Base-by-base conservation (phyloP, 2,797 vertebrate species). In the Xiphorhynchus erythropygius region DNA sequence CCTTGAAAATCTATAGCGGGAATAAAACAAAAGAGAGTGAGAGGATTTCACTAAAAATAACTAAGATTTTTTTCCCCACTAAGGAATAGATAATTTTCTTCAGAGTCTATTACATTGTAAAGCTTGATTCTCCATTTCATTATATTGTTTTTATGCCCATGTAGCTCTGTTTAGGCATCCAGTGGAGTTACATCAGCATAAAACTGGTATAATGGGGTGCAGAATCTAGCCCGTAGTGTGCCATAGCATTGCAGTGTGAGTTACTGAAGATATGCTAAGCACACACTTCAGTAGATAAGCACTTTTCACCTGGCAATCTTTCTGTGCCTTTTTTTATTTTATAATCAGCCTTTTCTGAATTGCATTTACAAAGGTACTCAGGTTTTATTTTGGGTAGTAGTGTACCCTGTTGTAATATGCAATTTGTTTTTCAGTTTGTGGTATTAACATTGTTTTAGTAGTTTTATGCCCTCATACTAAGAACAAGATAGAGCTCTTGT, bases 141-240 rank as follows among this genome's bases (percentile, higher is more conserved):
- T 95, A 83, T 92, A 68, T 85, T 91, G 89, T 24, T 96, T 95
- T 95, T 94, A 96, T 95, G 89, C 77, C 52, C 5, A 1, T 80
- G 67, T 95, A 94, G 82, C 74, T 93, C 91, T 90, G 11, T 82
- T 95, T 94, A 87, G 94, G 93, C 69, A 90, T 91, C 91, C 89
- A 88, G 44, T 79, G 49, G 87, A 90, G 74, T 93, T 93, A 84
- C 67, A 67, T 79, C 67, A 87, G 83, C 17, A 4, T 90, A 90
- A 91, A 94, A 82, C 52, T 84, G 59, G 49, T 91, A 84, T 79
- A 89, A 89, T 77, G 67, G 59, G 79, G 63, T 56, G 27, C 70
- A 90, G 94, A 83, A 77, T 79, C 77, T 24, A 6, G 52, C 63
- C 74, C 7, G 0, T 39, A 55, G 76, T 50, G 77, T 76, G 39